Evolutionary conservation across 2,113 vertebrate genomes (phyloP), one percentile per base, ranked within the genome.

Genomic region (Herpetotheres cachinnans): DNA sequence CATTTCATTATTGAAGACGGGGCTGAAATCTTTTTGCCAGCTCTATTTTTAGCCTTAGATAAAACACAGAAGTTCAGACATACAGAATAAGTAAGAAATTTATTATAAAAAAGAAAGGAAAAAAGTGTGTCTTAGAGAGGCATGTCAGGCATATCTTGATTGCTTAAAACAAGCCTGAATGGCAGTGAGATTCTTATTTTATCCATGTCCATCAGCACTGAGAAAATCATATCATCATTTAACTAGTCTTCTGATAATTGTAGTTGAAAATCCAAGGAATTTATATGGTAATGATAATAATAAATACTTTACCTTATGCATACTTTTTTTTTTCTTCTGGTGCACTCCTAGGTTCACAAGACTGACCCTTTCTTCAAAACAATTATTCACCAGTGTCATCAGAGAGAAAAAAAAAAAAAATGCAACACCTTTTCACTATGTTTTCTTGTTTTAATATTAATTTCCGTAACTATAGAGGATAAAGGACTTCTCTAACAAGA

Each of bases 381-480:
- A 44, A 40, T 49, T 42, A 27, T 67, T 46, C 34, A 59, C 5
- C 3, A 27, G 3, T 44, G 10, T 7, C 12, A 56, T 34, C 5
- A 49, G 16, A 72, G 8, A 47, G 4, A 13, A 20, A 82, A 46
- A 49, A 13, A 20, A 82, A 46, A 49, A 14, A 44, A 46, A 4
- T 0, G 9, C 21, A 19, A 3, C 3, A 14, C 1, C 10, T 54
- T 50, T 83, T 46, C 40, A 52, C 4, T 38, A 29, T 24, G 2
- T 24, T 81, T 73, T 66, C 40, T n/a, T 38, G 3, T 4, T 87
- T 72, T 58, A 67, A 34, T 50, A 1, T 50, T 58, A n/a, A 55
- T 74, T 42, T 47, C 12, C 6, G 16, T 54, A 29, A 38, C 21
- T 55, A 16, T 5, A 80, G 13, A 38, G 8, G 11, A 61, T 38